Evolutionary conservation across 2,113 vertebrate species (phyloP).

Genomic region (Xenopus tropicalis): UCB_Xtro_10.0 CM004447.2:118905001-118905500

Average conservation of each 20-base stretch:
- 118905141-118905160: slow-evolving; percentile 29
- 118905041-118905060: slow-evolving; percentile 5
- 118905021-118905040: neutral
- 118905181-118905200: slow-evolving; percentile 23
- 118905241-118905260: slow-evolving; percentile 12
- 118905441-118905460: no score
- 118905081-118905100: slow-evolving; percentile 17
- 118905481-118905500: no score
- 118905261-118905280: slow-evolving; percentile 19
- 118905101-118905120: slow-evolving; percentile 27
- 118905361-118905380: no score
- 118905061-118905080: slow-evolving; percentile 14
- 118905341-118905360: no score
- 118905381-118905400: neutral
- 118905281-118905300: slow-evolving; percentile 25
- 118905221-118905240: slow-evolving; percentile 24
- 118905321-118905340: slow-evolving; percentile 12
- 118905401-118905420: neutral
- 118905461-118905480: no score
- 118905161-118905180: slow-evolving; percentile 24
- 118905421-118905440: no score
- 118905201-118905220: slow-evolving; percentile 22
- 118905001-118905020: slow-evolving; percentile 12
- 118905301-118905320: slow-evolving; percentile 29
- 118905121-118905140: slow-evolving; percentile 37